phyloP scores from a whole-genome alignment of 2,888 invertebrate species.

The Metallyticus violacea region DNA sequence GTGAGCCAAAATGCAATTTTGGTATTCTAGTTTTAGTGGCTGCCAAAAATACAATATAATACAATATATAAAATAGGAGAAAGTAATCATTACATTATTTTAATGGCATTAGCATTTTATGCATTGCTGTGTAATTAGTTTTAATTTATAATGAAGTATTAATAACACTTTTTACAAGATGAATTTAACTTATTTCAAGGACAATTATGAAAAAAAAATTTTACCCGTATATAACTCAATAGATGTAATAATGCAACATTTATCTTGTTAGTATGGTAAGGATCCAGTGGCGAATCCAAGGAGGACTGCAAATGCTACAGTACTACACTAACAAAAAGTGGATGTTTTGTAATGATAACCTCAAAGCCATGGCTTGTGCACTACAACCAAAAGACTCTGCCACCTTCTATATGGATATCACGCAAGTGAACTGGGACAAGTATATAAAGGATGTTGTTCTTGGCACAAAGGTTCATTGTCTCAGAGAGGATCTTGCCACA shows the following conservation, averaged over 20 bases:
- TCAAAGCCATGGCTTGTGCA: constrained; percentile 36
- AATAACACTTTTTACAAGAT: neutral
- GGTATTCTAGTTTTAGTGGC: too few species aligned
- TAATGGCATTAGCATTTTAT: too few species aligned
- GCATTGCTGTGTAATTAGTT: too few species aligned
- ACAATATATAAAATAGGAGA: too few species aligned
- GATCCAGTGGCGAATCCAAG: constrained; percentile 47
- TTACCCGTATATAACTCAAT: too few species aligned
- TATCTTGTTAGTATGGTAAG: constrained; percentile 45
- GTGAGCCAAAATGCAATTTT: too few species aligned
- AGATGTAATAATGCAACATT: neutral
- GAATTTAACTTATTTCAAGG: too few species aligned
- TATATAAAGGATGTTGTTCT: constrained; percentile 49
- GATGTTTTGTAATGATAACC: constrained; percentile 45
- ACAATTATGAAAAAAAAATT: too few species aligned
- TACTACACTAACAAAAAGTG: constrained; percentile 51
- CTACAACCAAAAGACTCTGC: constrained; percentile 39
- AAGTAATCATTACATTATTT: too few species aligned
- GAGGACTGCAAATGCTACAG: constrained; percentile 45
- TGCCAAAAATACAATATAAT: too few species aligned
- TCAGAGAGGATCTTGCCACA: constrained; percentile 46
- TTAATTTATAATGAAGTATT: too few species aligned
- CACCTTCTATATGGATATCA: constrained; percentile 47
- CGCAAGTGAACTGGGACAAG: constrained; percentile 45
- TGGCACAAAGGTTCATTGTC: constrained; percentile 48